Evolutionary conservation across 2,888 invertebrate species (phyloP).

Genomic region (Callyntrura guangdongensis): DNA sequence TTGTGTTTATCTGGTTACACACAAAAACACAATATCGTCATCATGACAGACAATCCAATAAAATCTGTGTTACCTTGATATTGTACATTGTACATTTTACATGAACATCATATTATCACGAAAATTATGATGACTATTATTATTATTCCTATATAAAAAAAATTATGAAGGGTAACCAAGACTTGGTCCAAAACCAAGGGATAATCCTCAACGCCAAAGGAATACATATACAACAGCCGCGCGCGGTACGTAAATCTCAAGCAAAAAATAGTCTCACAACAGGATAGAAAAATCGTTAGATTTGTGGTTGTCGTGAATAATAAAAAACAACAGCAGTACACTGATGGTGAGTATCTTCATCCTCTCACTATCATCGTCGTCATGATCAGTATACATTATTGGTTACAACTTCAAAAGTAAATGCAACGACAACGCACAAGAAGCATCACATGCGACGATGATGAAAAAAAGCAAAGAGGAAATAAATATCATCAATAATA

Average conservation of each 20-base stretch:
- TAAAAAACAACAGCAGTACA: background rate
- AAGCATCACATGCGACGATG: background rate
- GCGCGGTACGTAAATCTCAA: background rate
- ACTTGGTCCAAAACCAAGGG: background rate
- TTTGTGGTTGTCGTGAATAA: slow-evolving; percentile 29
- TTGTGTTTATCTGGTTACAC: slow-evolving; percentile 29
- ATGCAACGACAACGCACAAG: background rate
- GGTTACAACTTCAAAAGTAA: background rate
- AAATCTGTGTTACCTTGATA: slow-evolving; percentile 37
- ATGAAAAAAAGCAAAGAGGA: too few species aligned
- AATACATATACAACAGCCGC: background rate
- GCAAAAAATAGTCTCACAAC: background rate
- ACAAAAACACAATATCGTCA: slow-evolving; percentile 27
- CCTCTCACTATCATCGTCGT: background rate
- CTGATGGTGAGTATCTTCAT: background rate
- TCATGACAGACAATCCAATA: slow-evolving; percentile 26
- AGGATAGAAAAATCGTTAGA: slow-evolving; percentile 2
- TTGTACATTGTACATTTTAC: slow-evolving; percentile 48
- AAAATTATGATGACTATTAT: too few species aligned
- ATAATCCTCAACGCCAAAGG: background rate
- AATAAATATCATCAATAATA: too few species aligned
- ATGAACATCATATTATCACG: slow-evolving; percentile 26
- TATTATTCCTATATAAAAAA: slow-evolving; percentile 15
- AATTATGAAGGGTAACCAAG: background rate
- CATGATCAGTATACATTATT: background rate